Percentiles rank a stretch among this genome's conserved stretches.
These are phyloP conservation scores for Trichogramma pretiosum DNA, from an alignment of 1,140 invertebrate genomes.

Conservation along the genomic window DNA sequence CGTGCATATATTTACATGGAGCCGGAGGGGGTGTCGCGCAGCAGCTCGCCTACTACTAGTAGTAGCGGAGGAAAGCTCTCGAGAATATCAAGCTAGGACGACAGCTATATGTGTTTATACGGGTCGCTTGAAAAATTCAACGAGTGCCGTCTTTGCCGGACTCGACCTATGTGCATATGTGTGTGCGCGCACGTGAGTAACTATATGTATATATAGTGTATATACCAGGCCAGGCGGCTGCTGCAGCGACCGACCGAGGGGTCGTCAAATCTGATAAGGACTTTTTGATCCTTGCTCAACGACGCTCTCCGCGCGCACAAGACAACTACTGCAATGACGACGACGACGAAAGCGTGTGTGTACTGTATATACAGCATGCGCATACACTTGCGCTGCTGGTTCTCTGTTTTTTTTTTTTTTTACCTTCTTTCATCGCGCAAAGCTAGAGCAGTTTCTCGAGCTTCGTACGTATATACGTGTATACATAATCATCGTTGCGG, in stretches of 20 bases:
- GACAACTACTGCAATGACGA: too few relatives aligned
- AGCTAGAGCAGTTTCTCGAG: neutral
- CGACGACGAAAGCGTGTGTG: neutral
- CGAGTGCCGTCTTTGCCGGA: constrained; percentile 28
- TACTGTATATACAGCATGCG: too few relatives aligned
- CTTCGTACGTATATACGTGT: constrained; percentile 8
- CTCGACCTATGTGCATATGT: too few relatives aligned
- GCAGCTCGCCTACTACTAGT: too few relatives aligned
- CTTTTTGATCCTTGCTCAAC: constrained; percentile 36
- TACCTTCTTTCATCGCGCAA: neutral
- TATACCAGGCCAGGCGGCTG: constrained; percentile 31
- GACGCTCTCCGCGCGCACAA: neutral
- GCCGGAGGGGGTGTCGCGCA: too few relatives aligned
- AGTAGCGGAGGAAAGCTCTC: neutral
- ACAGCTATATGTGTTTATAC: constrained; percentile 5
- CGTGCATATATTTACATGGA: too few relatives aligned
- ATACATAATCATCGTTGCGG: too few relatives aligned
- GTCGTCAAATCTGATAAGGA: constrained; percentile 45
- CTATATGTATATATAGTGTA: neutral
- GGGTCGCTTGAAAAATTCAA: constrained; percentile 47
- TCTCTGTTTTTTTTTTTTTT: neutral
- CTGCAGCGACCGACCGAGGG: constrained; percentile 28
- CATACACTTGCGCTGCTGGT: neutral
- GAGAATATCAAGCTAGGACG: neutral
- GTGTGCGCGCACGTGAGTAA: too few relatives aligned